A percentile compares a stretch with the other conserved stretches of the same genome.
phyloP scores from a whole-genome alignment of 2,113 vertebrate genomes.

The Grammomys dolichurus region DNA sequence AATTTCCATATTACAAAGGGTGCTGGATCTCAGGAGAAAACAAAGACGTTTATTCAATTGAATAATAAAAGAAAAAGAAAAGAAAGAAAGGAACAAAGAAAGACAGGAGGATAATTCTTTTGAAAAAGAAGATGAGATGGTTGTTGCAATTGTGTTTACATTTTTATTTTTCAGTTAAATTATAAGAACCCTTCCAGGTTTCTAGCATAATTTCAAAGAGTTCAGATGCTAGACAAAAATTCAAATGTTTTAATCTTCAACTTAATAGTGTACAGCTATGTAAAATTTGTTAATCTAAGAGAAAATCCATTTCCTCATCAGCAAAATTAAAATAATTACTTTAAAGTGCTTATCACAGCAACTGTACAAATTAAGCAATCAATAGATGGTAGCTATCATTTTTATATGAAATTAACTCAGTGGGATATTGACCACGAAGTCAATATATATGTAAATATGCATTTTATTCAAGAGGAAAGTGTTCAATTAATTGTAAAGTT shows the following conservation, averaged over 20 bases:
- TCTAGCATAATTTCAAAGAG: constrained; percentile 11
- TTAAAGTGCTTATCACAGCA: constrained; percentile 58
- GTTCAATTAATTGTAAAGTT: constrained; percentile 53
- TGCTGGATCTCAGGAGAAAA: neutral
- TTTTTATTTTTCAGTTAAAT: constrained; percentile 58
- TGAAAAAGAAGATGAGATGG: neutral
- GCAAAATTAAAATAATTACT: constrained; percentile 69
- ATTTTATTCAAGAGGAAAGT: constrained; percentile 50
- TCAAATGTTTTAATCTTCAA: constrained; percentile 53
- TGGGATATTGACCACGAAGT: constrained; percentile 55
- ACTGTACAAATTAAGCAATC: constrained; percentile 55
- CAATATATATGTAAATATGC: constrained; percentile 61
- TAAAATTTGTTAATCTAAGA: constrained; percentile 40
- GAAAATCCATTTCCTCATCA: constrained; percentile 56
- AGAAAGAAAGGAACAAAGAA: neutral
- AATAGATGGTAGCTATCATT: constrained; percentile 59
- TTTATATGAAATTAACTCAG: constrained; percentile 66
- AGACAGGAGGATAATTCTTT: neutral
- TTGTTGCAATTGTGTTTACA: neutral
- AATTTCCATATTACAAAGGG: neutral
- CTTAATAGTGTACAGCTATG: constrained; percentile 24
- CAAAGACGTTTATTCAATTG: neutral
- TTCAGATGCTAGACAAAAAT: neutral
- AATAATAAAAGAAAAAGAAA: neutral
- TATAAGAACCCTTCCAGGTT: constrained; percentile 4